Evolutionary conservation across 2,797 vertebrate genomes (phyloP).

Genomic region (Rhynchotus rufescens): DNA sequence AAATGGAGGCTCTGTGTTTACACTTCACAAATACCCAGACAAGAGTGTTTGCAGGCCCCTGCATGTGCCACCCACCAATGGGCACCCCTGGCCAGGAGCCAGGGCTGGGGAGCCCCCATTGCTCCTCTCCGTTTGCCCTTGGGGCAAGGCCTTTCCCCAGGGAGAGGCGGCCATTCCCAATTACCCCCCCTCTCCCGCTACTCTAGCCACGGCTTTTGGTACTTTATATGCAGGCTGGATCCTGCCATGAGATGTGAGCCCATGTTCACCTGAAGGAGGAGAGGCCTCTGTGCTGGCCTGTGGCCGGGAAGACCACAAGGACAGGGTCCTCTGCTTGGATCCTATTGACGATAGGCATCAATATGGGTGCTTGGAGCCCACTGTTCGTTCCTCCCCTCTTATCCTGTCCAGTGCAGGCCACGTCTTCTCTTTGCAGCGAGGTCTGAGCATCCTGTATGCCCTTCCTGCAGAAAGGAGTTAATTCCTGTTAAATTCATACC

Average conservation of each 20-base stretch:
- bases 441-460: background rate
- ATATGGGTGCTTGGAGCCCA: background rate
- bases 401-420: accelerated
- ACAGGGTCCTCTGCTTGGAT: background rate
- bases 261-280: background rate
- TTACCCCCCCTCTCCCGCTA: too few relatives aligned
- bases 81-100: too few relatives aligned
- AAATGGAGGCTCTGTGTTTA: too few relatives aligned
- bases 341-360: background rate
- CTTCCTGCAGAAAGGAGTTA: background rate
- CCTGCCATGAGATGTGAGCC: background rate
- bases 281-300: accelerated
- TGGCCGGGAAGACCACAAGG: background rate
- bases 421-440: background rate
- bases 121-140: too few relatives aligned
- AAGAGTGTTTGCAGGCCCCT: too few relatives aligned
- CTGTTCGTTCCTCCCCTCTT: background rate
- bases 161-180: too few relatives aligned
- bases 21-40: too few relatives aligned
- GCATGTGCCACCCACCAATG: too few relatives aligned
- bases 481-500: background rate
- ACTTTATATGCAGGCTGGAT: background rate
- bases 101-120: too few relatives aligned
- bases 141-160: too few relatives aligned
- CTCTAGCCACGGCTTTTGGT: background rate